These are phyloP conservation scores for Melipona beecheii DNA, from an alignment of 2,888 invertebrate species.

Conservation along the genomic window DNA sequence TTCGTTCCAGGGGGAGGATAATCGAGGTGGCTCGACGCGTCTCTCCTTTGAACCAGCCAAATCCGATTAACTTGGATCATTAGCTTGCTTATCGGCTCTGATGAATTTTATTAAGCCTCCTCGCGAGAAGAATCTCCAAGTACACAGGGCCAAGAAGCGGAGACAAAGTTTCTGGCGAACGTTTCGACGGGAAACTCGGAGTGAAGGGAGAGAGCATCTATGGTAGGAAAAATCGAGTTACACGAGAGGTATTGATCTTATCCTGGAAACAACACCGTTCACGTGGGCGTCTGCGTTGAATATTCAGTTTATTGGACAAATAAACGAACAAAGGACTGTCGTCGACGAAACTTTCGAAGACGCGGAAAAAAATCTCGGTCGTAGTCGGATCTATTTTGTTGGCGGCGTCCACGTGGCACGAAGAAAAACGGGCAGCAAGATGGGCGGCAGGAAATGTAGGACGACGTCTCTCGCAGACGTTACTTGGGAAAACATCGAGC, in stretches of 20 bases:
- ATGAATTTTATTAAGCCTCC: slow-evolving; percentile 41
- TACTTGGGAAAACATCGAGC: slow-evolving; percentile 74
- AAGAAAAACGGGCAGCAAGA: slow-evolving; percentile 17
- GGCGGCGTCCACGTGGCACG: slow-evolving; percentile 8
- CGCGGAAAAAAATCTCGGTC: background rate
- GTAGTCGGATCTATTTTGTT: background rate
- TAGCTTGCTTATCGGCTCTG: slow-evolving; percentile 40
- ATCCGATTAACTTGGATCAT: slow-evolving; percentile 50
- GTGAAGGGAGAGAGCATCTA: background rate
- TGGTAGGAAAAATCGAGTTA: slow-evolving; percentile 22
- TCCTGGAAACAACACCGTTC: background rate
- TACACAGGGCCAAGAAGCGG: background rate
- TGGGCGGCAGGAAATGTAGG: slow-evolving; percentile 44
- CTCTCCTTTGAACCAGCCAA: slow-evolving; percentile 36
- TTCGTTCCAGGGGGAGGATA: slow-evolving; percentile 9
- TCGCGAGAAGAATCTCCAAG: slow-evolving; percentile 33
- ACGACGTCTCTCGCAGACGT: slow-evolving; percentile 70
- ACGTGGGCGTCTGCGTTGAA: background rate
- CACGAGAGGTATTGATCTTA: slow-evolving; percentile 13
- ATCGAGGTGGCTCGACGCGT: slow-evolving; percentile 35
- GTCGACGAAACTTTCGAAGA: background rate
- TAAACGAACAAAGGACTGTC: background rate
- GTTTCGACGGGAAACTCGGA: background rate
- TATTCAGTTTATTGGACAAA: background rate
- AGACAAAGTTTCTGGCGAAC: background rate